Conservation (phyloP, 2,113 vertebrate genomes). For the Carassius gibelio region DNA sequence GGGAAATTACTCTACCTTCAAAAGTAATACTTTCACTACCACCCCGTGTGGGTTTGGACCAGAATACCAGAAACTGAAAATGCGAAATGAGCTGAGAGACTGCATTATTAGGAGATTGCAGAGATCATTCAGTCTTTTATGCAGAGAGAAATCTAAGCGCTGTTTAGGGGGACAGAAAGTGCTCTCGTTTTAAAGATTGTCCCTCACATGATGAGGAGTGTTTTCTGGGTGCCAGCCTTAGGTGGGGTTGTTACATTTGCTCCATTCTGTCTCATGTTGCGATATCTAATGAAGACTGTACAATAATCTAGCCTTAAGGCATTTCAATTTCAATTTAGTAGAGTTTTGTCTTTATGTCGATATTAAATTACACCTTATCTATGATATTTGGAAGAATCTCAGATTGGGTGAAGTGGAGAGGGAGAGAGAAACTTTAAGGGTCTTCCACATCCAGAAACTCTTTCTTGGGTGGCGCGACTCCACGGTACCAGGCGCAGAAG, state of each 20-base stretch:
- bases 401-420: slow-evolving; percentile 68
- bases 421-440: slow-evolving; percentile 78
- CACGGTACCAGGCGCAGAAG: slow-evolving; percentile 96
- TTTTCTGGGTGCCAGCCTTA: slow-evolving; percentile 76
- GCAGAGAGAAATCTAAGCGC: slow-evolving; percentile 62
- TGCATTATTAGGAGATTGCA: slow-evolving; percentile 41
- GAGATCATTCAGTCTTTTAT: slow-evolving; percentile 39
- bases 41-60: slow-evolving; percentile 37
- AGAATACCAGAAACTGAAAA: slow-evolving; percentile 67
- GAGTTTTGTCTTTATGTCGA: slow-evolving; percentile 45
- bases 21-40: slow-evolving; percentile 41
- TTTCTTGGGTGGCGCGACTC: slow-evolving; percentile 91
- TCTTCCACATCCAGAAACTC: slow-evolving; percentile 96
- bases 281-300: slow-evolving; percentile 52
- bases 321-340: slow-evolving; percentile 47
- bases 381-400: slow-evolving; percentile 62
- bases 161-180: slow-evolving; percentile 66
- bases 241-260: slow-evolving; percentile 83
- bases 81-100: slow-evolving; percentile 54
- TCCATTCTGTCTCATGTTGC: slow-evolving; percentile 79
- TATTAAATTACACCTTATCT: slow-evolving; percentile 47
- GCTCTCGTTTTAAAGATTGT: slow-evolving; percentile 57
- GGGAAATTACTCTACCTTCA: slow-evolving; percentile 52
- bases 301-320: slow-evolving; percentile 58
- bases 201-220: slow-evolving; percentile 42